phyloP scores from a whole-genome alignment of 2,113 vertebrate species.

The Nannobrachium achirus region DNA sequence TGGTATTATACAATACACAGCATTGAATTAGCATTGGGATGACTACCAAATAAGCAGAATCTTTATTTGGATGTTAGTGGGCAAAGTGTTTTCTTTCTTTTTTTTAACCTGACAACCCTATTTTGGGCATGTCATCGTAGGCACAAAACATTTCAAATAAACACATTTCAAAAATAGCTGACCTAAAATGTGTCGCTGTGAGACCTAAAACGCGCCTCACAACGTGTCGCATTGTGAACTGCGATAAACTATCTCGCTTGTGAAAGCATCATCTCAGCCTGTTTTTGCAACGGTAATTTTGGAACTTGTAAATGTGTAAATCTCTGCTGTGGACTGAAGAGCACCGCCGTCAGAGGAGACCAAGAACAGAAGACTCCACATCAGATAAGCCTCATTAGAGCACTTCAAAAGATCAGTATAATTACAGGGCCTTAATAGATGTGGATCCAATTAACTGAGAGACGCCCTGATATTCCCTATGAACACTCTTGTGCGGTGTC shows the following conservation, averaged over 20 bases:
- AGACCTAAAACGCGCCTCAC: neutral
- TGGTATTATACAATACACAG: neutral
- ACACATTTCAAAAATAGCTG: neutral
- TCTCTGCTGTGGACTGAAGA: slow-evolving; percentile 32
- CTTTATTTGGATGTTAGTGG: too few species aligned
- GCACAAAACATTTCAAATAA: too few species aligned
- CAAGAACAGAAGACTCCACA: slow-evolving; percentile 33
- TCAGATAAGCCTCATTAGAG: slow-evolving; percentile 37
- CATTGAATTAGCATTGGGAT: too few species aligned
- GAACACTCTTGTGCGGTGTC: slow-evolving; percentile 20
- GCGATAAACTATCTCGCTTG: slow-evolving; percentile 30
- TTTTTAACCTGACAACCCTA: neutral
- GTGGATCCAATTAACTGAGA: slow-evolving; percentile 47
- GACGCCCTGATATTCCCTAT: neutral
- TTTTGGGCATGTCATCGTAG: too few species aligned
- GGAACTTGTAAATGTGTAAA: slow-evolving; percentile 62
- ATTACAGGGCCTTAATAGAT: slow-evolving; percentile 54
- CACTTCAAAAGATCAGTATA: slow-evolving; percentile 56
- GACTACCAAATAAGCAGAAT: too few species aligned
- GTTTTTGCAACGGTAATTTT: slow-evolving; percentile 27
- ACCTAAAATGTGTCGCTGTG: too few species aligned
- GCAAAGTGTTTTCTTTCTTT: neutral
- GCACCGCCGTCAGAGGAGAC: slow-evolving; percentile 9
- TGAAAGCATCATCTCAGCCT: slow-evolving; percentile 16
- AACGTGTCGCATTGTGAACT: neutral